Base-by-base conservation (phyloP, 2,113 vertebrate species). In the Vanacampus margaritifer region DNA sequence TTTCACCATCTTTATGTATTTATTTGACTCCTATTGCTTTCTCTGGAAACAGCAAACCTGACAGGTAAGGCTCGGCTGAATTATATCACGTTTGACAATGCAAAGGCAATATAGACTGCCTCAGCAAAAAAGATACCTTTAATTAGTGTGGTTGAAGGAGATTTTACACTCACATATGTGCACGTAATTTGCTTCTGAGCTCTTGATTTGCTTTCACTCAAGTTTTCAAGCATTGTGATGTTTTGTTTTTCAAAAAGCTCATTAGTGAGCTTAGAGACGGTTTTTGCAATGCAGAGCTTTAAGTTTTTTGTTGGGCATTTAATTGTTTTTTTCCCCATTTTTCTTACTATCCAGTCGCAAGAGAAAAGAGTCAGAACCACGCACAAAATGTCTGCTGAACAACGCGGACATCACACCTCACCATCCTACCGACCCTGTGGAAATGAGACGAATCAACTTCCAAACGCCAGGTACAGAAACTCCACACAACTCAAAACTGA, bases 371-470 rank as follows among this genome's bases (percentile, higher is more conserved):
- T 95, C 95, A 0, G 97, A 98, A 82, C 96, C 96, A 0, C 91
- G 96, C 50, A 95, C 95, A 2, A 98, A 98, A 73, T 99, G 96
- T 75, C 89, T 98, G 5, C 91, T 98, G 61, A 99, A 99, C 91
- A 99, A 98, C 0, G 94, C 95, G 0, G 97, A 99, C 62, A 95
- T 98, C 13, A 82, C 94, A 0, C 94, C 96, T 0, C 95, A 98
- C 83, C 96, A 98, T 86, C 96, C 96, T 0, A 98, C 96, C 68
- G 97, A 99, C 85, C 97, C 97, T 0, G 97, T 99, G 84, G 96
- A 99, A 81, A 96, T 99, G 95, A 94, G 97, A 3, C 91, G 97
- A 72, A 97, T 99, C 82, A 98, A 98, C 89, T 98, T 98, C 93
- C 97, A 99, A 90, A 99, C 97, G 0, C 94, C 94, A 93, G 97